Evolutionary conservation across 2,888 invertebrate species (phyloP), one percentile per base, ranked within the genome.

Genomic region (Choristoneura rosaceana): DNA sequence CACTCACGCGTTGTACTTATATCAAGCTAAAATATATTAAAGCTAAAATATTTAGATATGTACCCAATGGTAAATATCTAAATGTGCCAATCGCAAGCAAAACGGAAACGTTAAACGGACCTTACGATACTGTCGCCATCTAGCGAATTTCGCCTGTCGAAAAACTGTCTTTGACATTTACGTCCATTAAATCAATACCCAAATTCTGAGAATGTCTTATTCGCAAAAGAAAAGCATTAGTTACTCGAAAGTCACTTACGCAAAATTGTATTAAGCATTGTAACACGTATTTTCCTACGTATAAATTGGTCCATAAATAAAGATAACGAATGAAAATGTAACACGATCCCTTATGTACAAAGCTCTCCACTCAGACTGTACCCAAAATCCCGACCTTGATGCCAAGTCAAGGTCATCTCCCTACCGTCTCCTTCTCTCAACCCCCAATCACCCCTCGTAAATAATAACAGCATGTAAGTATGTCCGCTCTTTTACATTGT

Each of bases 391-490:
- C 25, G 61, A 61, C 71, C 71, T 71, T 71, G 71, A 70, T 41
- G 52, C 9, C 25, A 10, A 17, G 52, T 61, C 45, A 71, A 71
- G 61, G 71, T 17, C 61, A 45, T 34, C 14, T 15, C 61, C 17
- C 55, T 7, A 4, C 41, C 25, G 25, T 25, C 14, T 14, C 33
- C 33, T 10, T 7, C 25, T 12, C 14, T 14, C 45, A 25, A 5
- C 59, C 59, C 59, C 25, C 45, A 45, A 45, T 43, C 43, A 5
- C n/a, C 67, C 47, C 71, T 62, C 71, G 71, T 71, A 67, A 71
- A 71, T 71, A 71, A 71, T 67, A 71, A 68, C 67, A 58, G 63
- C 45, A 50, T 71, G 68, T 71, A 71, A 71, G 67, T 71, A 68
- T 50, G 67, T 10, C 67, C 67, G 62, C 67, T 41, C 12, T 62